A percentile compares a stretch with the other conserved stretches of the same genome.
These are phyloP conservation scores for Pachyramphus minor DNA, from an alignment of 2,113 vertebrate species.

Conservation along the genomic window DNA sequence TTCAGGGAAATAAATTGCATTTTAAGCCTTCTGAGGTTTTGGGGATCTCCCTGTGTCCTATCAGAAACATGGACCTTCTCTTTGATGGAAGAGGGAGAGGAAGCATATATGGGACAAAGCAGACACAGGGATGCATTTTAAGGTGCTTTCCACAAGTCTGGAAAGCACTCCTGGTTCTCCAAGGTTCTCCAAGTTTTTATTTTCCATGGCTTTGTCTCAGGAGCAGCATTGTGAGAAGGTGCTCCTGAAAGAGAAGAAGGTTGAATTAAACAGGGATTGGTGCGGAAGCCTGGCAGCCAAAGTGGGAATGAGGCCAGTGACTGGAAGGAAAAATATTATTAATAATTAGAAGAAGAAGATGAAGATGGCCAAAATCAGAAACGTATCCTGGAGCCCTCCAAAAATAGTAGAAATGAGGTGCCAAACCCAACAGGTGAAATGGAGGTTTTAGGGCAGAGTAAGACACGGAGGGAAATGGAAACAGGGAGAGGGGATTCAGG, in stretches of 20 bases:
- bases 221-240: background rate
- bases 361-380: background rate
- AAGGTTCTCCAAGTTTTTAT: background rate
- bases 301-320: background rate
- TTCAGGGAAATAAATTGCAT: background rate
- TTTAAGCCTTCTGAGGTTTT: background rate
- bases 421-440: background rate
- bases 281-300: background rate
- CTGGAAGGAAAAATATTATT: constrained; percentile 25
- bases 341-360: background rate
- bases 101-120: background rate
- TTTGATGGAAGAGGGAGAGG: background rate
- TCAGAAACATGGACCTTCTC: background rate
- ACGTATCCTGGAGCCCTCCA: background rate
- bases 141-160: background rate
- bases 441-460: background rate
- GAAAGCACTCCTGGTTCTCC: background rate
- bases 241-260: background rate
- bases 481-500: background rate
- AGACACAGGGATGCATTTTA: background rate
- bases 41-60: background rate
- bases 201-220: background rate
- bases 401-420: background rate
- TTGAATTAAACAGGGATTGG: rapidly evolving
- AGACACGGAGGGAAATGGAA: background rate